phyloP scores from a whole-genome alignment of 2,113 vertebrate species.

The Argyrosomus japonicus region DNA sequence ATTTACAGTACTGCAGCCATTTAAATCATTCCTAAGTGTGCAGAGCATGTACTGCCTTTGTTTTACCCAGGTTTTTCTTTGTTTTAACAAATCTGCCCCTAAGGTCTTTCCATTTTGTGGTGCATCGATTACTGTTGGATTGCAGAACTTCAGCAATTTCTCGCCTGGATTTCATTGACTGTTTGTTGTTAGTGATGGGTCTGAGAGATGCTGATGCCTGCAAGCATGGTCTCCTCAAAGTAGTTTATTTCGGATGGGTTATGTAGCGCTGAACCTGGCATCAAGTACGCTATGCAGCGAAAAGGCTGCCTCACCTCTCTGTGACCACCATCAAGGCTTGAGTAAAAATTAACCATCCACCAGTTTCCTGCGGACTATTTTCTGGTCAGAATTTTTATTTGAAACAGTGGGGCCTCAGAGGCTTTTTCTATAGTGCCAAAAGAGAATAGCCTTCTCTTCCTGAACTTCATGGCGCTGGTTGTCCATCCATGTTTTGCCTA shows the following conservation, averaged over 20 bases:
- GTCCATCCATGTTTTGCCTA: constrained; percentile 82
- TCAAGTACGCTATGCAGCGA: not conserved
- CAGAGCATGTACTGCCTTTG: constrained; percentile 21
- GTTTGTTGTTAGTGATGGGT: constrained; percentile 46
- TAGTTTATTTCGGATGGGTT: constrained; percentile 20
- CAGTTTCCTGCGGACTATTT: constrained; percentile 44
- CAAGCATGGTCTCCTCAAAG: constrained; percentile 25
- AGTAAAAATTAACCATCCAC: constrained; percentile 24
- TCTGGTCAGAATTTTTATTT: constrained; percentile 54
- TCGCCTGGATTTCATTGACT: constrained; percentile 45
- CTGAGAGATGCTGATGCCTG: constrained; percentile 33
- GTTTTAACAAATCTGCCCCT: constrained; percentile 52
- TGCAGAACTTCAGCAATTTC: constrained; percentile 44
- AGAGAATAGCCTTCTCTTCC: constrained; percentile 65
- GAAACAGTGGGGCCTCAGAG: constrained; percentile 43
- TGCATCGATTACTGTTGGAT: constrained; percentile 51
- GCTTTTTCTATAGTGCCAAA: constrained; percentile 28
- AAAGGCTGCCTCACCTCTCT: constrained; percentile 34
- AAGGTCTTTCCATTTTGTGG: constrained; percentile 47
- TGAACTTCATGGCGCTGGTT: constrained; percentile 68
- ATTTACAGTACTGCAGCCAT: constrained; percentile 22
- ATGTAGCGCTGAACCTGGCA: constrained; percentile 20
- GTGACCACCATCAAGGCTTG: constrained; percentile 36
- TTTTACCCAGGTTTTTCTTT: constrained; percentile 40
- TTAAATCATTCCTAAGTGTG: constrained; percentile 22